These are phyloP conservation scores for Tokudaia muenninki DNA, from an alignment of 2,797 vertebrate species.

Conservation along the genomic window DNA sequence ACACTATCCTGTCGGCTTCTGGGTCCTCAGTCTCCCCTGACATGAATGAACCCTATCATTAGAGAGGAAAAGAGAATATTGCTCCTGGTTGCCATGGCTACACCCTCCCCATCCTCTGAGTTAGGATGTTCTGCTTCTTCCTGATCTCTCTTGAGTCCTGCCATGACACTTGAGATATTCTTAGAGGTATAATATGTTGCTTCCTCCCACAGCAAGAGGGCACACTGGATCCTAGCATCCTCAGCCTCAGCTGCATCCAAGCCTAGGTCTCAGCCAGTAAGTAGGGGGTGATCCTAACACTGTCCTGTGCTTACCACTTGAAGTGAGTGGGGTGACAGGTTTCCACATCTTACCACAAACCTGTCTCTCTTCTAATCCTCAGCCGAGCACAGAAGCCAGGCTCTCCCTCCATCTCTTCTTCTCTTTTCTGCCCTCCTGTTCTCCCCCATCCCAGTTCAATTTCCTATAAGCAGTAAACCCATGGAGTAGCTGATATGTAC, in stretches of 20 bases:
- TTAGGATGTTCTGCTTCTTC: background rate
- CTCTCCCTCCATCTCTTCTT: background rate
- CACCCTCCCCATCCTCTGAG: background rate
- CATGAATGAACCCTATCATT: background rate
- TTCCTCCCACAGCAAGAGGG: too few relatives aligned
- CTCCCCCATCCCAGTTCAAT: too few relatives aligned
- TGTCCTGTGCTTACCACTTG: background rate
- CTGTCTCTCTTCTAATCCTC: background rate
- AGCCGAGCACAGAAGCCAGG: background rate
- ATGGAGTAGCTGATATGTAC: too few relatives aligned
- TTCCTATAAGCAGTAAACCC: background rate
- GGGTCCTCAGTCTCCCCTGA: background rate
- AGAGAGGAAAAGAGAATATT: background rate
- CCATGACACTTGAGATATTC: background rate
- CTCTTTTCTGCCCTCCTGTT: too few relatives aligned
- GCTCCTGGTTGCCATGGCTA: background rate
- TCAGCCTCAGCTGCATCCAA: background rate
- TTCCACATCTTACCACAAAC: background rate
- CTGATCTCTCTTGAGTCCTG: background rate
- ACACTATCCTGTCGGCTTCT: background rate
- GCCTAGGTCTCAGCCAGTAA: background rate
- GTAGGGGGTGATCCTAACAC: rapidly evolving
- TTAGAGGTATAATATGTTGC: background rate
- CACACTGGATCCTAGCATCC: rapidly evolving
- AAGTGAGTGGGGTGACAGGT: background rate